Conservation (phyloP, 2,888 invertebrate species). For the Isotomurus palustris region DNA sequence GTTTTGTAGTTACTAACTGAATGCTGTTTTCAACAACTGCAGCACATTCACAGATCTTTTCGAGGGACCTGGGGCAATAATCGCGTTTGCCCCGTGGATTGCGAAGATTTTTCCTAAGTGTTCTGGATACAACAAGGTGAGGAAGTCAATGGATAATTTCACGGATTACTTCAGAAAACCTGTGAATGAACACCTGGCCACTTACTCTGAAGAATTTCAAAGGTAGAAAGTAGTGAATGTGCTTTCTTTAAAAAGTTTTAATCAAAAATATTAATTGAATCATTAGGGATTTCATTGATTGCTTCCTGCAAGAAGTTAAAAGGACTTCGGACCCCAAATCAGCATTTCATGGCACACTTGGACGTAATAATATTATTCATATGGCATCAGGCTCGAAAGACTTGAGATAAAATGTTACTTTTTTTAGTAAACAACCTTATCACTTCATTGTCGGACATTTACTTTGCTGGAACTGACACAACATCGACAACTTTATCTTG, state of each 20-base stretch:
- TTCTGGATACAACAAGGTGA: constrained; percentile 14
- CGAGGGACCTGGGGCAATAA: not conserved
- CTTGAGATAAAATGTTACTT: too few species aligned
- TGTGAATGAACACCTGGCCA: constrained; percentile 14
- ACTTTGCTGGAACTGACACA: constrained; percentile 29
- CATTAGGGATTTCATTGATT: constrained; percentile 36
- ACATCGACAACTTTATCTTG: constrained; percentile 20
- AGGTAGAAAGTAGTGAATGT: constrained; percentile 2
- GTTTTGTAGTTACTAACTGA: not conserved
- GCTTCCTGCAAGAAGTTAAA: constrained; percentile 29
- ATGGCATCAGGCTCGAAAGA: too few species aligned
- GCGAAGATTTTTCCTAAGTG: constrained; percentile 15
- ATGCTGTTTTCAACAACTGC: not conserved
- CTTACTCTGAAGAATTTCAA: constrained; percentile 17
- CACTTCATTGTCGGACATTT: constrained; percentile 24
- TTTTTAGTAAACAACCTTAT: constrained; percentile 24
- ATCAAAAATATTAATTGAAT: not conserved
- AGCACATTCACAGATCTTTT: not conserved
- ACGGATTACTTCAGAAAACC: constrained; percentile 12
- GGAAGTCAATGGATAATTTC: constrained; percentile 1
- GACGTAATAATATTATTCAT: too few species aligned
- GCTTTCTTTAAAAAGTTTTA: not conserved
- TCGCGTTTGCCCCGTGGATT: constrained; percentile 24
- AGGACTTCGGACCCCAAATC: constrained; percentile 35
- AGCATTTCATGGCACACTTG: constrained; percentile 25